Conservation (phyloP, 1,140 invertebrate genomes). For the Drosophila albomicans region DNA sequence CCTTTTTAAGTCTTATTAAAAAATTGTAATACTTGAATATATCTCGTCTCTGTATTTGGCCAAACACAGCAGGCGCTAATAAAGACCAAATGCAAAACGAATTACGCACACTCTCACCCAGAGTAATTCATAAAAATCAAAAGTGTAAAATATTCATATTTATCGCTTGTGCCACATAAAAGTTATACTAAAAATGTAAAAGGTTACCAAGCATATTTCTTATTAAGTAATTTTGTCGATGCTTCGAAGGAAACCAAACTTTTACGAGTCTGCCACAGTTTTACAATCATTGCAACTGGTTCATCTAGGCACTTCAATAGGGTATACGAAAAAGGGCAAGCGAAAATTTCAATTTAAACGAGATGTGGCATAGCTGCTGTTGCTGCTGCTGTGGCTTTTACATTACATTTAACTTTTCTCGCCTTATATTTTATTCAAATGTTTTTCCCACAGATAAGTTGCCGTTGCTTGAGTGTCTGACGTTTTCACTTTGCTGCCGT, state of each 20-base stretch:
- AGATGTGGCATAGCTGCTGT: conserved; percentile 40
- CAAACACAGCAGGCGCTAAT: conserved; percentile 9
- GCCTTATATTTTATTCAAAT: conserved; percentile 82
- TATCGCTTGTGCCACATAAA: neutral
- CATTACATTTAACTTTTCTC: conserved; percentile 80
- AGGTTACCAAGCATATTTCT: neutral
- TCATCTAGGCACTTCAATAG: conserved; percentile 5
- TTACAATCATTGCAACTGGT: conserved; percentile 35
- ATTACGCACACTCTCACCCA: conserved; percentile 28
- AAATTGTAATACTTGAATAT: conserved; percentile 44
- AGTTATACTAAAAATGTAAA: neutral
- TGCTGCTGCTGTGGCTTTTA: conserved; percentile 73
- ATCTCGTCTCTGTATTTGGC: conserved; percentile 14
- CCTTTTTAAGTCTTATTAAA: conserved; percentile 53
- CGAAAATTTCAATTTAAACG: conserved; percentile 66
- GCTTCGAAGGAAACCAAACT: neutral
- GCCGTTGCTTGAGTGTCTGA: conserved; percentile 67
- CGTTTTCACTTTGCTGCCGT: conserved; percentile 79
- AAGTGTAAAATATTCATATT: neutral
- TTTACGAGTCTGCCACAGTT: conserved; percentile 10
- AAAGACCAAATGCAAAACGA: conserved; percentile 16
- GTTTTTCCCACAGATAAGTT: conserved; percentile 67
- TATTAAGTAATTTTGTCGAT: neutral
- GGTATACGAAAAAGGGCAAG: conserved; percentile 40
- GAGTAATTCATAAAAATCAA: neutral